Evolutionary conservation across 1,140 invertebrate genomes (phyloP).

Genomic region (Cydia strobilella): DNA sequence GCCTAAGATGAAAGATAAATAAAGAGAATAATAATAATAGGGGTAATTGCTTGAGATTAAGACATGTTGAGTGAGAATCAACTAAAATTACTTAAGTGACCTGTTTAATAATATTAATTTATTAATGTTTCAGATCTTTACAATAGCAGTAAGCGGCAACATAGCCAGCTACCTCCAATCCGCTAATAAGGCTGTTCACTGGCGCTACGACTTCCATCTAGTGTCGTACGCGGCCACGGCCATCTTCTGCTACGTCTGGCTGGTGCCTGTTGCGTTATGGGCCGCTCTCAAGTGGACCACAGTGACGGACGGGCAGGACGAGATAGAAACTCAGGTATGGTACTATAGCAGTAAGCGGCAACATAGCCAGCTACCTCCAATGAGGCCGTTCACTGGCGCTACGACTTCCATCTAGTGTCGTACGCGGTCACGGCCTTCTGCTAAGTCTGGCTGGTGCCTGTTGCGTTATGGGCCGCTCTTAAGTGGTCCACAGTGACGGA

Average conservation of each 20-base stretch:
- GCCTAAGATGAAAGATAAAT: too few species aligned
- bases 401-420: slow-evolving; percentile 96
- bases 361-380: slow-evolving; percentile 94
- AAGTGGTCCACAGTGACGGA: slow-evolving; percentile 88
- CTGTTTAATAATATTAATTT: background rate
- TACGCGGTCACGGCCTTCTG: slow-evolving; percentile 93
- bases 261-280: slow-evolving; percentile 92
- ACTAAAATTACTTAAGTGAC: too few species aligned
- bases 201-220: slow-evolving; percentile 96
- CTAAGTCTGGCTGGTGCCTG: slow-evolving; percentile 93
- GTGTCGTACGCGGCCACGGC: slow-evolving; percentile 95
- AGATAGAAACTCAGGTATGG: slow-evolving; percentile 64
- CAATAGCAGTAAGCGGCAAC: slow-evolving; percentile 97
- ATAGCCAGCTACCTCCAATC: slow-evolving; percentile 94
- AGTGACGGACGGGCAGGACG: slow-evolving; percentile 79
- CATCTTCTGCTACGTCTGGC: slow-evolving; percentile 92
- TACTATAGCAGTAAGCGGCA: slow-evolving; percentile 95
- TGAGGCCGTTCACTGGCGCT: slow-evolving; percentile 88
- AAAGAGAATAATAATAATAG: too few species aligned
- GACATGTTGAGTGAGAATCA: too few species aligned
- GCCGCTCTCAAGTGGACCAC: slow-evolving; percentile 90
- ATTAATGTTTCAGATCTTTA: slow-evolving; percentile 84
- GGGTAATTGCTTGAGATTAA: too few species aligned
- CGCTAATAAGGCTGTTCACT: slow-evolving; percentile 84
- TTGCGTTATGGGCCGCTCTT: slow-evolving; percentile 90